Evolutionary conservation across 2,888 invertebrate species (phyloP).

Genomic region (Cryptocephalus moraei): DNA sequence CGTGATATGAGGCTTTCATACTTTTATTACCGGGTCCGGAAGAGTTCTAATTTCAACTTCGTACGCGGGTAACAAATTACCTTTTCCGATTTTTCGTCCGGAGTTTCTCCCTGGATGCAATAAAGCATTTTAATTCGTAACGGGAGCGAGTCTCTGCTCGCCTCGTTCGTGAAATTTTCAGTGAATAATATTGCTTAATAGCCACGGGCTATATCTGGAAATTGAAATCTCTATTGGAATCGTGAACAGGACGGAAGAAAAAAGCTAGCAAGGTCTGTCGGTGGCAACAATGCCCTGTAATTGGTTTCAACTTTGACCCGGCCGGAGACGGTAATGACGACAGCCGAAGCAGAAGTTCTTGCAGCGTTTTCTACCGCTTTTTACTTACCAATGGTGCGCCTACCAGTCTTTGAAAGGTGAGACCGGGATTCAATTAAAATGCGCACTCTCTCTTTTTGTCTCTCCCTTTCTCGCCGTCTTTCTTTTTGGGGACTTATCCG

Average conservation of each 20-base stretch:
- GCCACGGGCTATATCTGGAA: constrained; percentile 20
- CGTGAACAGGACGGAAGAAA: constrained; percentile 8
- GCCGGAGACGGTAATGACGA: constrained; percentile 30
- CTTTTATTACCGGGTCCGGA: no score
- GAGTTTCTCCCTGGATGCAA: no score
- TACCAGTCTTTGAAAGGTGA: background rate
- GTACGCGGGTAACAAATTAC: no score
- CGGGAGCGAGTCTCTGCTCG: no score
- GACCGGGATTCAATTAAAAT: no score
- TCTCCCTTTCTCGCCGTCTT: no score
- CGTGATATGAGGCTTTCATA: no score
- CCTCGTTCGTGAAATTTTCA: constrained; percentile 2
- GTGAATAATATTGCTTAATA: constrained; percentile 14
- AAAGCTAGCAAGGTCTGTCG: constrained; percentile 26
- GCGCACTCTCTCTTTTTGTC: no score
- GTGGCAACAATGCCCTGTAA: constrained; percentile 39
- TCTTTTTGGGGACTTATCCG: no score
- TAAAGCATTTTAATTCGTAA: no score
- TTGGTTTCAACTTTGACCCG: constrained; percentile 38
- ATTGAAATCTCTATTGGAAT: constrained; percentile 33
- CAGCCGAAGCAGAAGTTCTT: constrained; percentile 3
- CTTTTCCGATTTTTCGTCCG: no score
- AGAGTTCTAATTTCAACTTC: no score
- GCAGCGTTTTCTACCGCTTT: constrained; percentile 6
- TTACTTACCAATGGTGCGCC: background rate